These are phyloP conservation scores for Oconnorella tubifera DNA, from an alignment of 2,888 invertebrate species.

Conservation along the genomic window DNA sequence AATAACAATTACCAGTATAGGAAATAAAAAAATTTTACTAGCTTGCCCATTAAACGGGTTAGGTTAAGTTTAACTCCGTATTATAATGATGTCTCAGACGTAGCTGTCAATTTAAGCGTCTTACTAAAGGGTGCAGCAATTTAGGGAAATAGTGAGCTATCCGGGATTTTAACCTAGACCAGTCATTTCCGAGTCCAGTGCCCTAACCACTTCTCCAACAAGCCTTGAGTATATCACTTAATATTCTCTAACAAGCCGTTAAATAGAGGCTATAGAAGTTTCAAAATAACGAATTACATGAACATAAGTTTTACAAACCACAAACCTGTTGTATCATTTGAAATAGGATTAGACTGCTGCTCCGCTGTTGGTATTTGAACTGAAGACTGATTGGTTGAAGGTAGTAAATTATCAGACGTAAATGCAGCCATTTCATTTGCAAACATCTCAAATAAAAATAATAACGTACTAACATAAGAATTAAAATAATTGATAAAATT, in stretches of 20 bases:
- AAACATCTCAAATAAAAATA: conserved; percentile 2
- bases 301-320: not conserved
- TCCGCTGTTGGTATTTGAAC: not conserved
- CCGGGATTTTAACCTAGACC: too few species aligned
- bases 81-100: too few species aligned
- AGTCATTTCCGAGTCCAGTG: too few species aligned
- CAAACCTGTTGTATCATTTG: not conserved
- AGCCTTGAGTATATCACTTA: not conserved
- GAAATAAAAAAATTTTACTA: too few species aligned
- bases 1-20: too few species aligned
- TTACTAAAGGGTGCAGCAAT: too few species aligned
- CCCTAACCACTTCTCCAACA: not conserved
- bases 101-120: too few species aligned
- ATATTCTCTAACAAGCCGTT: not conserved
- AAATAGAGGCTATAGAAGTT: not conserved
- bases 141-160: too few species aligned
- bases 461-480: too few species aligned
- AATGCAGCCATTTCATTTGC: conserved; percentile 13
- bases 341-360: not conserved
- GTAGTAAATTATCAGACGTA: not conserved
- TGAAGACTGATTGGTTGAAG: not conserved
- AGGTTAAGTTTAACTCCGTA: too few species aligned
- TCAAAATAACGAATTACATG: not conserved
- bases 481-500: too few species aligned
- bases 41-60: too few species aligned